phyloP scores from a whole-genome alignment of 2,888 invertebrate species.

The Napeogenes inachia region DNA sequence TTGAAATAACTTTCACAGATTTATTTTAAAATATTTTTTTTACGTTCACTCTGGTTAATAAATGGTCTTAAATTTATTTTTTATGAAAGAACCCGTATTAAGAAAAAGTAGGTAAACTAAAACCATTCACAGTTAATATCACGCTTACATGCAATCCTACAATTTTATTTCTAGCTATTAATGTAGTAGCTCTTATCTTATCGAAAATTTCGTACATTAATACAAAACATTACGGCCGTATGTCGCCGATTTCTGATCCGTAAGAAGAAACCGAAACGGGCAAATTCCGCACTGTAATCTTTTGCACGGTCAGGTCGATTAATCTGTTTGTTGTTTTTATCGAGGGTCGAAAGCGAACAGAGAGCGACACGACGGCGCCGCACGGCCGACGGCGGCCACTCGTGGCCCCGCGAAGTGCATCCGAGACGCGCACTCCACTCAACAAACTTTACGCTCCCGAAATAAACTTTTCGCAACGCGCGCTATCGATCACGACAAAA shows the following conservation, averaged over 20 bases:
- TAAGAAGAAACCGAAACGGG: conserved; percentile 44
- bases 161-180: conserved; percentile 72
- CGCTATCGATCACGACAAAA: conserved; percentile 52
- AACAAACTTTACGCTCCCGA: conserved; percentile 64
- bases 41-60: conserved; percentile 31
- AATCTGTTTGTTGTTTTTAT: conserved; percentile 75
- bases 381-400: conserved; percentile 65
- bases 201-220: conserved; percentile 65
- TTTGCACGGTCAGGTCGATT: conserved; percentile 63
- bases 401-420: conserved; percentile 69
- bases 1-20: conserved; percentile 9
- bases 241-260: conserved; percentile 43
- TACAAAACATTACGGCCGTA: conserved; percentile 60
- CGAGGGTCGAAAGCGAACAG: conserved; percentile 59
- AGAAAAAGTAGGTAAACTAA: conserved; percentile 64
- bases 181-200: conserved; percentile 65
- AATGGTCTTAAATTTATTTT: conserved; percentile 44
- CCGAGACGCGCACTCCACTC: conserved; percentile 69
- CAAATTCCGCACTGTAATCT: conserved; percentile 49
- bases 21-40: conserved; percentile 12
- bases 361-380: conserved; percentile 70
- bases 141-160: conserved; percentile 72
- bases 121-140: conserved; percentile 68
- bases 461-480: conserved; percentile 65
- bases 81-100: conserved; percentile 50